These are phyloP conservation scores for Nasonia vitripennis DNA, from an alignment of 1,140 invertebrate species.

Conservation along the genomic window DNA sequence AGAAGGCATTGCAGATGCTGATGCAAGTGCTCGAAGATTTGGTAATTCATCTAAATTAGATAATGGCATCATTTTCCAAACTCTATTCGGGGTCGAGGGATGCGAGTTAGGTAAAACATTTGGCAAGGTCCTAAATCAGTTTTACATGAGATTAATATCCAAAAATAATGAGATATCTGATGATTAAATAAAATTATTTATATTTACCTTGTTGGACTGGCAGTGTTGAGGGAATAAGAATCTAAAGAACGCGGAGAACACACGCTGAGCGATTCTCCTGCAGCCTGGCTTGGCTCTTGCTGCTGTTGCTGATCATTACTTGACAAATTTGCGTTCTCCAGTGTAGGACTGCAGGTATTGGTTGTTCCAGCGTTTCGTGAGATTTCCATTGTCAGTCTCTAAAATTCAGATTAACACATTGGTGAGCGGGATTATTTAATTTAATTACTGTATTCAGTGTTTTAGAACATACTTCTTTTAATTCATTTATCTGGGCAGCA, in stretches of 20 bases:
- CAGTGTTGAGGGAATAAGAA: slow-evolving; percentile 58
- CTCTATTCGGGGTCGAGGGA: slow-evolving; percentile 46
- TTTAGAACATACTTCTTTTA: slow-evolving; percentile 84
- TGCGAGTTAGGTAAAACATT: slow-evolving; percentile 57
- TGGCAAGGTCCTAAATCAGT: slow-evolving; percentile 58
- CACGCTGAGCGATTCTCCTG: slow-evolving; percentile 56
- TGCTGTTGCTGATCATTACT: slow-evolving; percentile 22
- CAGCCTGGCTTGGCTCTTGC: slow-evolving; percentile 55
- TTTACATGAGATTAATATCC: background rate
- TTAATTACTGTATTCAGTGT: background rate
- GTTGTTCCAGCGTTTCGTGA: slow-evolving; percentile 78
- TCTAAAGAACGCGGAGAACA: slow-evolving; percentile 61
- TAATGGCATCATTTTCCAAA: slow-evolving; percentile 61
- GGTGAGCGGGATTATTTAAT: slow-evolving; percentile 13
- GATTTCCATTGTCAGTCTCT: slow-evolving; percentile 84
- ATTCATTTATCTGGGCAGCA: slow-evolving; percentile 87
- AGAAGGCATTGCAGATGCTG: slow-evolving; percentile 61
- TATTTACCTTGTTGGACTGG: slow-evolving; percentile 59
- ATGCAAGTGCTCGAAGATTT: slow-evolving; percentile 59
- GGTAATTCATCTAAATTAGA: slow-evolving; percentile 62
- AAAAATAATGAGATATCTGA: slow-evolving; percentile 4
- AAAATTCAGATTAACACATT: slow-evolving; percentile 48
- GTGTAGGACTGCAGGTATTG: slow-evolving; percentile 60
- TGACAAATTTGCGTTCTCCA: slow-evolving; percentile 44
- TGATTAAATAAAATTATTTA: background rate